Evolutionary conservation across 2,888 invertebrate species (phyloP), one percentile per base, ranked within the genome.

Genomic region (Aproaerema taeniolella): DNA sequence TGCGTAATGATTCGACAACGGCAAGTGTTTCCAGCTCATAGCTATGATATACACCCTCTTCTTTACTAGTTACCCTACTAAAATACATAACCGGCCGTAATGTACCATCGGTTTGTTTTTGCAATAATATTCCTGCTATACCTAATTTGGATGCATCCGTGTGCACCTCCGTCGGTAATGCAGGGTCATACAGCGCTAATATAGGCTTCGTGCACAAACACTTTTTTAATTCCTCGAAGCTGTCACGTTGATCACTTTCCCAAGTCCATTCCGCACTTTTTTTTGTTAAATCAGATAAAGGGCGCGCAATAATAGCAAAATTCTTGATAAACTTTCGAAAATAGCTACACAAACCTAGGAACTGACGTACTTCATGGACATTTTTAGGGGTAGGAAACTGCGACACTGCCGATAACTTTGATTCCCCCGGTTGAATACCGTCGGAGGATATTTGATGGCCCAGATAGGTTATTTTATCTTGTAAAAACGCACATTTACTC

Each of bases 1-100:
- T 36, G 10, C 47, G 44, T 3, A 67, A 38, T 0, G 60, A 54
- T 45, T 56, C 54, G 1, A 56, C 54, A 29, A 66, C 61, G 0
- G 66, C 65, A 1, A 69, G 42, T 0, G 66, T 64, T 39, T 71
- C 49, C 0, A 72, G 46, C 31, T 72, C 67, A 40, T 68, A 72
- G 52, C 46, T 71, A 58, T 55, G 57, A 38, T 57, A 67, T 1
- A 46, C 30, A 2, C 41, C 36, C 58, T 62, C 61, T n/a, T 55
- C 55, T 1, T 20, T 33, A 28, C 46, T 46, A 0, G 60, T 60
- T 2, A 55, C 54, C 9, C 53, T 35, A 42, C 65, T 70, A 41
- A 52, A 68, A 31, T 53, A 61, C 4, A 42, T 30, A 2, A 70
- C 55, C 1, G 67, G 67, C 3, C 36, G 34, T 9, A 52, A 20